These are phyloP conservation scores for Scylla paramamosain DNA, from an alignment of 1,140 invertebrate species.

Conservation along the genomic window DNA sequence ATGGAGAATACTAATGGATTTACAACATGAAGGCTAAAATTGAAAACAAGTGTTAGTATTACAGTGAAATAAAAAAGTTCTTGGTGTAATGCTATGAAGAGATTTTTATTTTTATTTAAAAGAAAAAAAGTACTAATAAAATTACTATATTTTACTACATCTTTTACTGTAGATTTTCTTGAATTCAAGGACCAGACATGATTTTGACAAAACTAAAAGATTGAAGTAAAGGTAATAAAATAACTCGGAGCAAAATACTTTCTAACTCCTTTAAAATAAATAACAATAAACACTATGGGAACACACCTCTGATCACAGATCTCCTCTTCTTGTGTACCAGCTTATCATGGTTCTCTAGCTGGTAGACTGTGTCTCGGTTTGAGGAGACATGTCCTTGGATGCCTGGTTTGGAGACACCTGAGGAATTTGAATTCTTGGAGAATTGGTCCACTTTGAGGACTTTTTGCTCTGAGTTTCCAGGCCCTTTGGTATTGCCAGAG, in stretches of 20 bases:
- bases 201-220: background rate
- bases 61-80: too few relatives aligned
- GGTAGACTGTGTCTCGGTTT: slow-evolving; percentile 48
- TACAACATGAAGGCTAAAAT: too few relatives aligned
- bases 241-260: background rate
- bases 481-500: slow-evolving; percentile 61
- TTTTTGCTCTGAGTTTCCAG: slow-evolving; percentile 31
- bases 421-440: slow-evolving; percentile 8
- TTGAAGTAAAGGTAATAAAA: background rate
- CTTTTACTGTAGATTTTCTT: background rate
- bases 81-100: too few relatives aligned
- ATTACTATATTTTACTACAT: too few relatives aligned
- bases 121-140: too few relatives aligned
- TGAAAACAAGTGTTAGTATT: too few relatives aligned
- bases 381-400: slow-evolving; percentile 25
- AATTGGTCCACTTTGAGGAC: slow-evolving; percentile 53
- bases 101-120: too few relatives aligned
- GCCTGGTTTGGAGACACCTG: background rate
- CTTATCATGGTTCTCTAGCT: slow-evolving; percentile 36
- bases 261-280: too few relatives aligned
- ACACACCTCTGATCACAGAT: slow-evolving; percentile 67
- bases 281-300: background rate
- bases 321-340: slow-evolving; percentile 55
- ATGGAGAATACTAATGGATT: too few relatives aligned
- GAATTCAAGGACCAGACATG: background rate